Evolutionary conservation across 1,140 invertebrate species (phyloP).

Genomic region (Ips typographus): DNA sequence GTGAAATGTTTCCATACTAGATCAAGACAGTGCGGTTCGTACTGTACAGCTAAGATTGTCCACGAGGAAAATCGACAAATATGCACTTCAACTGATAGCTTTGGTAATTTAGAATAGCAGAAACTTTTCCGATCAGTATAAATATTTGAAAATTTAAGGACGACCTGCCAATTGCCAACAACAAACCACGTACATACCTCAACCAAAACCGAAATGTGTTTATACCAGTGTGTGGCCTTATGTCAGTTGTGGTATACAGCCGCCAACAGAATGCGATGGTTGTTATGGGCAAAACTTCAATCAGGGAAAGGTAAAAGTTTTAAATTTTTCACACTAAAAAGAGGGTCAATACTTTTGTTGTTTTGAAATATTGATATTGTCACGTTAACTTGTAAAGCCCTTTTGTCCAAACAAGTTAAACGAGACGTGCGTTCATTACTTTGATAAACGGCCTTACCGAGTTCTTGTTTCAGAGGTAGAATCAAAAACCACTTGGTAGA

Average conservation of each 20-base stretch:
- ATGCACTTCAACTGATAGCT: constrained; percentile 36
- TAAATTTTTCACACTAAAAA: neutral
- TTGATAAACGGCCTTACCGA: too few species aligned
- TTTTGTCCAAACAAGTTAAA: too few species aligned
- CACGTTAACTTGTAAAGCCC: too few species aligned
- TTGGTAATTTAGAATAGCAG: constrained; percentile 11
- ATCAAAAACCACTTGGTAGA: too few species aligned
- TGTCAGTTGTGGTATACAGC: constrained; percentile 42
- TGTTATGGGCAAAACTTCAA: constrained; percentile 46
- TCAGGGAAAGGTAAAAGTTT: constrained; percentile 11
- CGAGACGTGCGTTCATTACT: too few species aligned
- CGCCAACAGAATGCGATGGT: constrained; percentile 41
- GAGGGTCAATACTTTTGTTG: too few species aligned
- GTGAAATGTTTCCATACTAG: constrained; percentile 46
- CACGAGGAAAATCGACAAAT: constrained; percentile 45
- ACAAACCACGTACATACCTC: constrained; percentile 47
- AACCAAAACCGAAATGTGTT: constrained; percentile 47
- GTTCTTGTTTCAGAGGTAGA: too few species aligned
- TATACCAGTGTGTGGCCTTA: constrained; percentile 49
- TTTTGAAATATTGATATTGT: too few species aligned
- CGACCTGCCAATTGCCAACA: constrained; percentile 39
- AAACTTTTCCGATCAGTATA: neutral
- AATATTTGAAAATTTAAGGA: neutral
- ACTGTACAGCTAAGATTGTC: constrained; percentile 44
- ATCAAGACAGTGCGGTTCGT: constrained; percentile 42